Evolutionary conservation across 2,113 vertebrate species (phyloP), one percentile per base, ranked within the genome.

Genomic region (Lonchura striata): DNA sequence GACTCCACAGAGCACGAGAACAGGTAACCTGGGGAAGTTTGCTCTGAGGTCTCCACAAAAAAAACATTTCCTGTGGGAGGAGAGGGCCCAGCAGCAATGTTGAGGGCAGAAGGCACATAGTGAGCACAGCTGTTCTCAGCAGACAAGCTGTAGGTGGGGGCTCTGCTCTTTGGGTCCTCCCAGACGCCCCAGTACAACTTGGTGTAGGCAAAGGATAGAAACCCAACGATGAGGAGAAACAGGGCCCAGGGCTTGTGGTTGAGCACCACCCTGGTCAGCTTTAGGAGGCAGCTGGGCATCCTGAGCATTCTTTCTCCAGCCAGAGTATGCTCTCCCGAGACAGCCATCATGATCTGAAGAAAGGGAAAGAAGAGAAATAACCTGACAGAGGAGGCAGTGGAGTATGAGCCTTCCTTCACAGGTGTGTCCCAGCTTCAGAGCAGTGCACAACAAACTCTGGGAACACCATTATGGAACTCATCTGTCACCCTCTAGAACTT

Each of bases 1-100:
- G 98, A 98, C 93, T 98, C 98, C 93, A 98, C 98, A 0, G 98
- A 97, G 72, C 98, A 98, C 9, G 47, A 95, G 72, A 97, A 98
- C 11, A 98, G 96, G 54, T 97, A 98, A 66, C 68, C 94, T 17
- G 97, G 98, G 30, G 46, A 69, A 10, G 53, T 97, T 53, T 27
- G 70, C 28, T 98, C 95, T 0, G 98, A 98, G 2, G 98, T 98
- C 90, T 98, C 98, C 86, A 98, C 76, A 74, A 98, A 98, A 90
- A 97, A 97, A 87, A 98, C 94, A 14, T 87, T 72, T 46, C 86
- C 88, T 2, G 61, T 15, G 0, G 30, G 21, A 19, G n/a, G 6
- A 50, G 81, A 6, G 3, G 71, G 5, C n/a, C 7, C 41, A 41
- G 11, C 41, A 41, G 41, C 41, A 41, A 41, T 41, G 41, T 41